Conservation (phyloP, 1,140 invertebrate species). For the Sycobia sp. region DNA sequence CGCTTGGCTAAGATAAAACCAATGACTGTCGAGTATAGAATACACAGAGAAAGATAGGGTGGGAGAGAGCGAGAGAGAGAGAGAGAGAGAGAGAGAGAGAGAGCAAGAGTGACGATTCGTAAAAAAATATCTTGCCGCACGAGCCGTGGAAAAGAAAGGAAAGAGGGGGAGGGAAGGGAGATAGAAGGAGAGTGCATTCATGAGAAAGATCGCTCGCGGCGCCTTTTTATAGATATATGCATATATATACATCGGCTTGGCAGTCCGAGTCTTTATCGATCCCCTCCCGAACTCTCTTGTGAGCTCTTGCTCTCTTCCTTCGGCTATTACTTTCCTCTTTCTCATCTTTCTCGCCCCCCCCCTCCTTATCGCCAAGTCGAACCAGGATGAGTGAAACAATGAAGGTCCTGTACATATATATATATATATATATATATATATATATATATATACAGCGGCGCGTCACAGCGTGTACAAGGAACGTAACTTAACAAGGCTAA, state of each 20-base stretch:
- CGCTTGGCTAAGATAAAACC: conserved; percentile 28
- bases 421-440: no score
- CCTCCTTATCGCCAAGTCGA: conserved; percentile 30
- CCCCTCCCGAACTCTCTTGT: conserved; percentile 39
- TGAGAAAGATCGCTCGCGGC: conserved; percentile 32
- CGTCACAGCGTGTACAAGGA: conserved; percentile 53
- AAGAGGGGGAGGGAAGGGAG: no score
- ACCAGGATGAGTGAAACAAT: conserved; percentile 29
- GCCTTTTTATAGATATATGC: no score
- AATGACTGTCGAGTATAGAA: conserved; percentile 30
- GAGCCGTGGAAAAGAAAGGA: neutral
- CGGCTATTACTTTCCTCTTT: neutral
- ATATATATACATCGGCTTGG: no score
- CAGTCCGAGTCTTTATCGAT: conserved; percentile 41
- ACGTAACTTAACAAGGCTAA: conserved; percentile 57
- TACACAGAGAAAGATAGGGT: no score
- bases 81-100: no score
- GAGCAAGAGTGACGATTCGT: conserved; percentile 22
- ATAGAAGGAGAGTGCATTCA: conserved; percentile 10
- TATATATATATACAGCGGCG: conserved; percentile 37
- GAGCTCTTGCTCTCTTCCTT: neutral
- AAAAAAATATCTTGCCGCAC: conserved; percentile 20
- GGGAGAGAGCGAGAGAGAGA: no score
- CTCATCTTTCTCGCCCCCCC: neutral
- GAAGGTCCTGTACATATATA: conserved; percentile 24